Base-by-base conservation (phyloP, 2,888 invertebrate species). In the Dyspetes luteomarginatus region DNA sequence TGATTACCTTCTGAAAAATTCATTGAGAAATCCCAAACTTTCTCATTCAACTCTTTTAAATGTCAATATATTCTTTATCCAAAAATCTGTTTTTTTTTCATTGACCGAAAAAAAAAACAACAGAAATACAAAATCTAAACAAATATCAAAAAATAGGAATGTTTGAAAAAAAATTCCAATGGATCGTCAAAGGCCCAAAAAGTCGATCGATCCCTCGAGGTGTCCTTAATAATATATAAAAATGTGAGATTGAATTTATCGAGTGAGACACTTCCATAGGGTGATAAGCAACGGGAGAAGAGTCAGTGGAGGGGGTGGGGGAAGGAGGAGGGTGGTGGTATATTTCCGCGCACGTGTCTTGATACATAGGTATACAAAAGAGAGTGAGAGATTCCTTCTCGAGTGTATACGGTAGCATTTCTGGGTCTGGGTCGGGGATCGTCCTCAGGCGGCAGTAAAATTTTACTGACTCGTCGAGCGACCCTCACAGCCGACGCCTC, bases 391-490 rank as follows among this genome's bases (percentile, higher is more conserved):
- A 69, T 81, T 77, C 73, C 60, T 48, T 74, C 64, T 64, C 22
- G 22, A 60, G 48, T 36, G 67, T 69, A 52, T 19, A 72, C 78
- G 71, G 72, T 73, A 72, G 72, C 68, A 67, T 74, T 80, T 82
- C 71, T 71, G 74, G 72, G 71, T 79, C 67, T 68, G 69, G 56
- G 78, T 65, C 69, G 64, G 28, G 55, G 50, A 56, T 45, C 48
- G 69, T 79, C 76, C 73, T 73, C 68, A 67, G 60, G 74, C 67
- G 71, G 72, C 64, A 75, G 77, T 82, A 78, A 81, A 82, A 81
- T 77, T 82, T 82, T 80, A 82, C 81, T 68, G 82, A 75, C 64
- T 72, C 62, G 82, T 71, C 56, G 74, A 72, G 78, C 71, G 78
- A 78, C 58, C 71, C 80, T 73, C 69, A 45, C 48, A 55, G 50